Evolutionary conservation across 2,113 vertebrate species (phyloP), one percentile per base, ranked within the genome.

Genomic region (Nycticorax nycticorax): DNA sequence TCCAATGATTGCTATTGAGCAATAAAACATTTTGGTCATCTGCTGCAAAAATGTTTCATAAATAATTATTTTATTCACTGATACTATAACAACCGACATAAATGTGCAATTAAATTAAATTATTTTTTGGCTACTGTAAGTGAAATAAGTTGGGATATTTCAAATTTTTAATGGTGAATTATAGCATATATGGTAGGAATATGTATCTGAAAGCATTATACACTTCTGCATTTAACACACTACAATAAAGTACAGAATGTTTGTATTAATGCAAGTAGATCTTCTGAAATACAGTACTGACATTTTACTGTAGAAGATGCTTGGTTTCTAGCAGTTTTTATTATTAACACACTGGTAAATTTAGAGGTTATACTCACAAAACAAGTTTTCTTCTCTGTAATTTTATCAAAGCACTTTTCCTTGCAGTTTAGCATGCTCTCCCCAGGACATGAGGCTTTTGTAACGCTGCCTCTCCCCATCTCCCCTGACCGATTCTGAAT

Each of bases 1-100:
- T 92, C 83, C 93, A 93, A 66, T 90, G 80, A 81, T 48, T 85
- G 92, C n/a, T 47, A 93, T 33, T 82, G 72, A 89, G 84, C 67
- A 89, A 75, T n/a, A 53, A 91, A 84, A 67, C 73, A 68, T 90
- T 91, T 14, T 17, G 45, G 75, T 84, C 48, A 84, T 87, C 86
- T 85, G 69, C 59, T 93, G 71, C 55, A 95, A 93, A 92, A 83
- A 84, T 26, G 53, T 91, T 30, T 74, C 77, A 32, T 73, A 96
- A 96, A 32, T 69, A 63, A 89, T 81, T 86, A 45, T 94, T 80
- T 68, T 45, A 78, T 73, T 84, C 22, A 30, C 52, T 60, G 45
- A 73, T 73, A 47, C 35, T 33, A 3, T 67, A 76, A 74, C 41
- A 45, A 14, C 57, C 73, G 80, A n/a, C 77, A 30, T 69, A 82